phyloP scores from a whole-genome alignment of 2,113 vertebrate genomes.

The Pseudorectes ferrugineus region DNA sequence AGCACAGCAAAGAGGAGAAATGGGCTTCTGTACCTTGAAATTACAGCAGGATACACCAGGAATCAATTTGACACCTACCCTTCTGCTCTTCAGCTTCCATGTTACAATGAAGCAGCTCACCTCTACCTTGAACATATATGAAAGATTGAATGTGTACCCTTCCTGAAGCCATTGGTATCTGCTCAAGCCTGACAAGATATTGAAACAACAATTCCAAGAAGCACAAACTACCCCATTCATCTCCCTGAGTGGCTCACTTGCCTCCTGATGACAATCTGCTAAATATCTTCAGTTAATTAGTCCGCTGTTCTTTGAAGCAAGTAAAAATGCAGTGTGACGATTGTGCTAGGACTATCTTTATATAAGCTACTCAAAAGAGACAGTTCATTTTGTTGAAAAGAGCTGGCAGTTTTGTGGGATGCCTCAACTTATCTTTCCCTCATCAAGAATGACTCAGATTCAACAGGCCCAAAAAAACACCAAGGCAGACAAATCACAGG shows the following conservation, averaged over 20 bases:
- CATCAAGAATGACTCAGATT: background rate
- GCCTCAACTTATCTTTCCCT: background rate
- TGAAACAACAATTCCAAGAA: background rate
- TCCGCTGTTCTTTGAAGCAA: background rate
- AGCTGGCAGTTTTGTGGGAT: background rate
- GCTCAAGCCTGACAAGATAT: background rate
- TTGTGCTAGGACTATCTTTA: background rate
- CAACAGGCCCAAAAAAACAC: background rate
- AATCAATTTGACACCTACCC: background rate
- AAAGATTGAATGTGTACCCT: background rate
- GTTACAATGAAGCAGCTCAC: background rate
- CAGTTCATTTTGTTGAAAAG: background rate
- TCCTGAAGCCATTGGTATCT: background rate
- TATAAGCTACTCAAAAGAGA: background rate
- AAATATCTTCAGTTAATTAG: constrained; percentile 40
- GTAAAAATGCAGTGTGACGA: background rate
- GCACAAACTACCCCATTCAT: background rate
- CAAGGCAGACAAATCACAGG: background rate
- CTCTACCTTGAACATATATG: background rate
- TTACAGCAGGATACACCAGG: background rate
- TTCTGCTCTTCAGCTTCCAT: background rate
- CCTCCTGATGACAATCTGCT: constrained; percentile 28
- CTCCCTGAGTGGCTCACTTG: constrained; percentile 16
- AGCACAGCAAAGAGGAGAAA: background rate
- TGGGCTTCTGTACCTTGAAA: background rate